Conservation (phyloP, 2,888 invertebrate species). For the Eretmocerus hayati region DNA sequence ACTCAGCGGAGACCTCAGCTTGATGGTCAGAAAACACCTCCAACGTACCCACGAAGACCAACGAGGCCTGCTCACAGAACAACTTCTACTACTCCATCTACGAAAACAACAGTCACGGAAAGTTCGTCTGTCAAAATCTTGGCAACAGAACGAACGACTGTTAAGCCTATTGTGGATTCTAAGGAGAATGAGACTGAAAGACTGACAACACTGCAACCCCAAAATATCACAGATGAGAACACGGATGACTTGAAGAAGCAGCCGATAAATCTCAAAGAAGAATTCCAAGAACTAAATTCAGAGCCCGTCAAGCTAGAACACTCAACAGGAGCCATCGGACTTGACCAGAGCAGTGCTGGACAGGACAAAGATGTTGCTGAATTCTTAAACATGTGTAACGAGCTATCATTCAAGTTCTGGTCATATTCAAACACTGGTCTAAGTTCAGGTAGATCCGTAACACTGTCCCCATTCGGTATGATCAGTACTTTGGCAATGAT, state of each 20-base stretch:
- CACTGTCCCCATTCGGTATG: constrained; percentile 77
- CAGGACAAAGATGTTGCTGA: constrained; percentile 69
- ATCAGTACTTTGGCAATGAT: constrained; percentile 86
- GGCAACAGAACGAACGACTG: neutral
- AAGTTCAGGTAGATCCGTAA: constrained; percentile 69
- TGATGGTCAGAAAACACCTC: neutral
- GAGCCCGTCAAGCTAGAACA: constrained; percentile 52
- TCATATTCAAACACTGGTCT: constrained; percentile 60
- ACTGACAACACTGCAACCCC: neutral
- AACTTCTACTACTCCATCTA: neutral
- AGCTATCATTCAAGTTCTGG: constrained; percentile 80
- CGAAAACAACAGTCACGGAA: constrained; percentile 1
- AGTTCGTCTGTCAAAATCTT: neutral
- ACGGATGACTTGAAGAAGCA: constrained; percentile 1
- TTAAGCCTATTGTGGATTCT: neutral
- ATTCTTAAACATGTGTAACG: constrained; percentile 75
- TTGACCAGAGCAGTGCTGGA: constrained; percentile 68
- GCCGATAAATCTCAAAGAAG: constrained; percentile 7
- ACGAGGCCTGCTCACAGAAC: constrained; percentile 8
- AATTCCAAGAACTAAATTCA: constrained; percentile 39
- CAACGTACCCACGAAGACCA: constrained; percentile 8
- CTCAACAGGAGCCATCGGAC: constrained; percentile 53
- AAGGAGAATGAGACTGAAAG: neutral
- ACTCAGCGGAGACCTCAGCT: constrained; percentile 4
- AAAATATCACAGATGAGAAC: constrained; percentile 12